Evolutionary conservation across 2,888 invertebrate species (phyloP), one percentile per base, ranked within the genome.

Genomic region (Agrypnus murinus): DNA sequence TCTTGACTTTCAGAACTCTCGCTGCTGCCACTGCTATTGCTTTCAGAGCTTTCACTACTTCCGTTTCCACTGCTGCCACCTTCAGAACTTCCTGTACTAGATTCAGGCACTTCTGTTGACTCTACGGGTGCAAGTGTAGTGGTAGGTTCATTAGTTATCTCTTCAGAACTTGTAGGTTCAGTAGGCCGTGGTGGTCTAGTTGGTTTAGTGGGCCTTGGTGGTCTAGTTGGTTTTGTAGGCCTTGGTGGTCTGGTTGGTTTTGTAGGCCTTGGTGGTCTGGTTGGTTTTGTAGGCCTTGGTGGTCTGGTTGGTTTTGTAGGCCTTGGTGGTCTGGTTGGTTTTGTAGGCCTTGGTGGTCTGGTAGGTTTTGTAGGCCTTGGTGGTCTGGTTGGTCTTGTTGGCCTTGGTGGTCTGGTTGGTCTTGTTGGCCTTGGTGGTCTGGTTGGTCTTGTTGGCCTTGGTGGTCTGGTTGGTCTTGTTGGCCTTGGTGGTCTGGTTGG

Each of bases 371-470:
- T 59, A 1, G 59, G 36, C n/a, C 8, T 9, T 6, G 40, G 36
- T 9, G 63, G 50, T 14, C 17, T 50, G 8, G 50, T 50, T 2
- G 53, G 34, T 19, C 32, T 50, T 1, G 63, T 63, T 10, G 34
- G 48, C 10, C n/a, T 5, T 38, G 63, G 10, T 5, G 48, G 8
- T 8, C 31, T 48, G 0, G 50, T 48, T 9, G 63, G 15, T 19
- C 38, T 31, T 3, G 45, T 36, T 4, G 64, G 32, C 9, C 25
- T 53, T 2, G 64, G 53, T 12, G 62, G 17, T 38, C 36, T 34
- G 0, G 50, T 63, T 5, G 63, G 2, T 25, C 9, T 45, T 4
- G 60, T 60, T 12, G 60, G 57, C 50, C 31, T 55, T 17, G 55
- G 34, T 0, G 65, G 15, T 17, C 55, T 55, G 2, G 64, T 40